phyloP scores from a whole-genome alignment of 2,888 invertebrate species.

The Amphipyra berbera region DNA sequence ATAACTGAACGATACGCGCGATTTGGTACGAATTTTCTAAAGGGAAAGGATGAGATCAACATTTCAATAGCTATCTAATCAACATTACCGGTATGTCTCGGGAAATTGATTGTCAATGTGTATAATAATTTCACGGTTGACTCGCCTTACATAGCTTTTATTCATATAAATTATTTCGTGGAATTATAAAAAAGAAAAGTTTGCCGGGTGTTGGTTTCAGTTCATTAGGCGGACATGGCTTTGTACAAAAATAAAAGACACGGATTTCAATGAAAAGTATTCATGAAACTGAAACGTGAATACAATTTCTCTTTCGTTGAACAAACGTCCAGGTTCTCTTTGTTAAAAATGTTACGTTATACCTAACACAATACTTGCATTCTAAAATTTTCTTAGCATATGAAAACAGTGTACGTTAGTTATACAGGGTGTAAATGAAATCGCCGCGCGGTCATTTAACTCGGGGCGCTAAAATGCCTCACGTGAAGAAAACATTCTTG shows the following conservation, averaged over 20 bases:
- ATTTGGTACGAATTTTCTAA: constrained; percentile 59
- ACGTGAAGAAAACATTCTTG: no score
- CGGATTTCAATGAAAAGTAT: constrained; percentile 18
- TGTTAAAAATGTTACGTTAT: constrained; percentile 35
- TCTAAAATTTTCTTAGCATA: constrained; percentile 30
- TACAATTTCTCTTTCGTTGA: constrained; percentile 18
- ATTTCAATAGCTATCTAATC: constrained; percentile 62
- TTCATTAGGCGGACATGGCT: constrained; percentile 9
- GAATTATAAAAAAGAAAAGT: background rate
- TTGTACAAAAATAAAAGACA: constrained; percentile 14
- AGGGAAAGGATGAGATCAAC: constrained; percentile 59
- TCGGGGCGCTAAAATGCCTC: no score
- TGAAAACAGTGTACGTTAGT: constrained; percentile 7
- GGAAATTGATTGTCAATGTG: constrained; percentile 51
- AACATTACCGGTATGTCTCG: constrained; percentile 51
- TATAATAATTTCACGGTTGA: constrained; percentile 41
- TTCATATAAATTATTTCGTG: background rate
- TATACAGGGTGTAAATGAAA: background rate
- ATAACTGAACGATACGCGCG: constrained; percentile 67
- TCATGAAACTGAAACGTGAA: constrained; percentile 26
- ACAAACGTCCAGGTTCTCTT: constrained; percentile 27
- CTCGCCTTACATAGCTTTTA: constrained; percentile 7
- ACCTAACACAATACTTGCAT: constrained; percentile 27
- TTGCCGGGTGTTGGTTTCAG: constrained; percentile 4
- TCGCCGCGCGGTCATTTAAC: no score